Evolutionary conservation across 2,888 invertebrate genomes (phyloP), one percentile per base, ranked within the genome.

Genomic region (Cinara cedri): DNA sequence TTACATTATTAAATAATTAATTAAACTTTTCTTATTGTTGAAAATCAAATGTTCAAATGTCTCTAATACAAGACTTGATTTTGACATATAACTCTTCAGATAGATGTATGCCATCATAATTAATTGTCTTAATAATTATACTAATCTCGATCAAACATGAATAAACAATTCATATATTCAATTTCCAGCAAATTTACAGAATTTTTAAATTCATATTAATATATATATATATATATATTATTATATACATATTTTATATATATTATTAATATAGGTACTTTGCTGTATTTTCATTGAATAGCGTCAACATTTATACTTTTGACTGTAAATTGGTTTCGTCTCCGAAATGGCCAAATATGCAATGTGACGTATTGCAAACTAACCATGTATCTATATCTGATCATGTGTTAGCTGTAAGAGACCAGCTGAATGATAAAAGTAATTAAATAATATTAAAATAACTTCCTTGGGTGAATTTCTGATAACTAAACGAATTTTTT

Each of bases 271-370:
- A 82, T 85, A 97, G 97, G 85, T 93, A 96, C 84, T 92, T 99
- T 84, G 88, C 97, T 83, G 87, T 98, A 63, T 92, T 97, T 63
- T 98, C 98, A 86, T 91, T 93, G 82, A 89, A 90, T 24, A 90
- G 91, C 1, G 88, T 97, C 16, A 93, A 93, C 83, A 89, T 98
- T 9, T 97, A 97, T 86, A 95, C 93, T 81, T 99, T 97, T 84
- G 96, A 97, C 85, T 98, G 98, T 0, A 90, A 96, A 66, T 87
- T 95, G 60, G 88, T 95, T 34, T 91, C 95, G 13, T 91, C 93
- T 83, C 95, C 97, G 0, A 91, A 93, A 80, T 95, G 94, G 91
- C 90, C 91, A 3, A 93, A 94, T 63, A 92, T 95, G 86, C 90
- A 94, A 81, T 90, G 93, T 1, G 97, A 97, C 84, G 89, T 90